These are phyloP conservation scores for Steromphala cineraria DNA, from an alignment of 2,888 invertebrate genomes.

Conservation along the genomic window DNA sequence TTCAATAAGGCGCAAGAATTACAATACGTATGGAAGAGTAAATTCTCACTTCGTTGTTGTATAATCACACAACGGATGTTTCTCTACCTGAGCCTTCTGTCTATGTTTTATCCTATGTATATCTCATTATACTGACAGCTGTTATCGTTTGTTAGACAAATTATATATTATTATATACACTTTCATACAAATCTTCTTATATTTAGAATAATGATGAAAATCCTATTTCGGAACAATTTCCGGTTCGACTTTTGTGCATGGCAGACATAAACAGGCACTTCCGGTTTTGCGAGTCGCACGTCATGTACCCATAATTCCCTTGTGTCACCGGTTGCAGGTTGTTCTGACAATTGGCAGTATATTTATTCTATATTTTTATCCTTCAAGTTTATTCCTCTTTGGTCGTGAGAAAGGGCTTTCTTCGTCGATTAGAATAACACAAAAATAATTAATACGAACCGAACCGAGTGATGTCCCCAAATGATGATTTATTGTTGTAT, in stretches of 20 bases:
- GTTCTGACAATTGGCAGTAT: constrained; percentile 8
- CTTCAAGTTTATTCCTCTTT: not conserved
- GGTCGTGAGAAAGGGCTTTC: constrained; percentile 8
- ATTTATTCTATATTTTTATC: not conserved
- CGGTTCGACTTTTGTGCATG: not conserved
- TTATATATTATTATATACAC: too few species aligned
- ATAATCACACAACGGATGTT: too few species aligned
- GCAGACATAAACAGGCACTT: constrained; percentile 3
- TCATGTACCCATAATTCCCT: not conserved
- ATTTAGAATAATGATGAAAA: not conserved
- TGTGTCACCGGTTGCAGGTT: not conserved
- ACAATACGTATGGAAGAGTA: too few species aligned
- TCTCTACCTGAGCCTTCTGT: too few species aligned
- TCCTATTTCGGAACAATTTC: not conserved
- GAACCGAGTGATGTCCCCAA: not conserved
- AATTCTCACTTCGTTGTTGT: too few species aligned
- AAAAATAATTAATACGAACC: not conserved
- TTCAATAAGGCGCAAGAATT: too few species aligned
- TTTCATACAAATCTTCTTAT: too few species aligned
- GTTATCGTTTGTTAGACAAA: too few species aligned
- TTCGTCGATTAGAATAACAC: not conserved
- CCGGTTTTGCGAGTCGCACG: not conserved
- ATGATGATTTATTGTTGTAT: not conserved
- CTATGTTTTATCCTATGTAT: too few species aligned
- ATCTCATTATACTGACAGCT: too few species aligned